A percentile compares a stretch with the other conserved stretches of the same genome.
phyloP scores from a whole-genome alignment of 2,113 vertebrate genomes.

The Semicossyphus pulcher region DNA sequence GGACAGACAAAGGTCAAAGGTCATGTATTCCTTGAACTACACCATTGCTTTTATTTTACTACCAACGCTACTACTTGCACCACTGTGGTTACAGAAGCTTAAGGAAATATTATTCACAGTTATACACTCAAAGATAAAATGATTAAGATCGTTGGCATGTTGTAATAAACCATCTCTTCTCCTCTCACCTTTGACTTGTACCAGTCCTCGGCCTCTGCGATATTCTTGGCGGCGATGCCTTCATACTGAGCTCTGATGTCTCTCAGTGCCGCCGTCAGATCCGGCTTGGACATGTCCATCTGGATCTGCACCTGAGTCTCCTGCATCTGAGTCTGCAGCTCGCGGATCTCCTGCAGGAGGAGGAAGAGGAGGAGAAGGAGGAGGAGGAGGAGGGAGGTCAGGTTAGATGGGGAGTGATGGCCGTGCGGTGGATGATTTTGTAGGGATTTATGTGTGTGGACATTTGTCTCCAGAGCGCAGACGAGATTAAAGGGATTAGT shows the following conservation, averaged over 20 bases:
- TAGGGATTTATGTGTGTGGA: too few species aligned
- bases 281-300: constrained; percentile 95
- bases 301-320: constrained; percentile 95
- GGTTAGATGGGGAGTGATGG: background rate
- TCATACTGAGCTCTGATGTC: constrained; percentile 96
- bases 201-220: constrained; percentile 94
- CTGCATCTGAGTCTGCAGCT: constrained; percentile 94
- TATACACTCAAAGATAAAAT: too few species aligned
- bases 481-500: too few species aligned
- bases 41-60: too few species aligned
- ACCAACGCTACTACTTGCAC: too few species aligned
- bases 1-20: constrained; percentile 11
- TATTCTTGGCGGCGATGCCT: constrained; percentile 95
- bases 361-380: constrained; percentile 2
- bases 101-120: too few species aligned
- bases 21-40: background rate
- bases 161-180: too few species aligned
- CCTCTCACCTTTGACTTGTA: constrained; percentile 95
- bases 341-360: constrained; percentile 90
- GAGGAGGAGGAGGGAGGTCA: background rate
- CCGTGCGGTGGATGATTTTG: too few species aligned
- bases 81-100: too few species aligned
- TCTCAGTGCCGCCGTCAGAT: constrained; percentile 92
- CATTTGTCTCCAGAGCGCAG: too few species aligned
- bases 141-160: too few species aligned